phyloP scores from a whole-genome alignment of 2,113 vertebrate genomes.

The Mustela lutreola region DNA sequence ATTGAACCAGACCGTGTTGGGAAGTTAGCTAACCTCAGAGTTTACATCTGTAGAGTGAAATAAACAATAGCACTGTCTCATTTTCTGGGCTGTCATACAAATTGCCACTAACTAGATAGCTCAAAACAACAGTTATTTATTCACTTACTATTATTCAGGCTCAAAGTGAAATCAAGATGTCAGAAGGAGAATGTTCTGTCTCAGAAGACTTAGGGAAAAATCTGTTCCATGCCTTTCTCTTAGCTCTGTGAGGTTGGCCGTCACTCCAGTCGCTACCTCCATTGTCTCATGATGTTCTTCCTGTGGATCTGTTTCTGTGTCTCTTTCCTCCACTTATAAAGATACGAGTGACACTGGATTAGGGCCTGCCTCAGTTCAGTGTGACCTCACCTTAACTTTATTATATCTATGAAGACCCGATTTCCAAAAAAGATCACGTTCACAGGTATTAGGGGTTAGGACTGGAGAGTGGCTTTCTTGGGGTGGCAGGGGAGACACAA shows the following conservation, averaged over 20 bases:
- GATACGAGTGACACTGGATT: background rate
- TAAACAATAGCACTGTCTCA: background rate
- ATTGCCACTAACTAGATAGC: background rate
- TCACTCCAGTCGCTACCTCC: background rate
- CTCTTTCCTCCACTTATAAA: background rate
- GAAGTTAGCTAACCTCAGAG: background rate
- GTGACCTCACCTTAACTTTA: constrained; percentile 9
- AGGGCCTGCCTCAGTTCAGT: background rate
- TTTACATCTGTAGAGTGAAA: background rate
- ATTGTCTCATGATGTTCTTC: background rate
- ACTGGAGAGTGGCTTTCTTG: background rate
- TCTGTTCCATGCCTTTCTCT: background rate
- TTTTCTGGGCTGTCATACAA: background rate
- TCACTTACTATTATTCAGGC: background rate
- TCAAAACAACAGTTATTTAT: background rate
- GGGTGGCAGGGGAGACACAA: background rate
- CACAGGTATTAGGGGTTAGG: background rate
- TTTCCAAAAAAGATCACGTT: background rate
- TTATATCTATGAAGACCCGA: background rate
- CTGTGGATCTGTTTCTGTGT: background rate
- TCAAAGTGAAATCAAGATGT: background rate
- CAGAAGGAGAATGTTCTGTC: background rate
- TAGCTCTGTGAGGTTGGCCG: background rate
- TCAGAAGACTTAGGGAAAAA: background rate
- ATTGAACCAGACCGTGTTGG: background rate